Base-by-base conservation (phyloP, 2,888 invertebrate species). In the Rhyacophila evoluta region DNA sequence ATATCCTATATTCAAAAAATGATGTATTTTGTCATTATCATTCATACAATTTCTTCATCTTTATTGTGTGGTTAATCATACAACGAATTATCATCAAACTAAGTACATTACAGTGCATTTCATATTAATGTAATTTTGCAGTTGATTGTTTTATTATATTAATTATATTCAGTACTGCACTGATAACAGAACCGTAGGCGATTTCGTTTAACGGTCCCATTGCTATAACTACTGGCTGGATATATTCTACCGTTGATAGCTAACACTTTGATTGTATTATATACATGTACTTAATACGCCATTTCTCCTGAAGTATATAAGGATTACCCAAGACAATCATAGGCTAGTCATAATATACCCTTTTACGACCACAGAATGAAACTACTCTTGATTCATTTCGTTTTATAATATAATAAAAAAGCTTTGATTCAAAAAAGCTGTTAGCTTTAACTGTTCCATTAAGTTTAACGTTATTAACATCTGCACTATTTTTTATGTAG, bases 301-400 rank as follows among this genome's bases (percentile, higher is more conserved):
- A 6, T 6, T 19, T 25, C 25, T 10, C 55, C 6, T 33, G 6
- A 55, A 55, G 55, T 55, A 8, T 33, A 6, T 33, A 33, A 33
- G 29, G 29, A 33, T 33, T 55, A 55, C 55, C 55, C 55, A 19
- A 15, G 19, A 8, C 19, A 55, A 55, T 55, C 5, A 25, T 55
- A 25, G 55, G 55, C 0, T 1, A 15, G 10, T 19, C 15, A 25
- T 15, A 12, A 15, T 19, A 55, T 25, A 8, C 15, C 19, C 55
- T 10, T 55, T 55, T 55, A 55, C 55, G 55, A 55, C 1, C 55
- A 19, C 55, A 19, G 55, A 55, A 10, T 55, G 19, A 55, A 55
- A 55, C 55, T 55, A 19, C 10, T 55, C 55, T 55, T 55, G 19
- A 55, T 55, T 55, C 55, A 19, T 55, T 55, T 55, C 55, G 15